A percentile compares a stretch with the other conserved stretches of the same genome.
phyloP scores from a whole-genome alignment of 1,140 invertebrate genomes.

The Caenorhabditis brenneri region DNA sequence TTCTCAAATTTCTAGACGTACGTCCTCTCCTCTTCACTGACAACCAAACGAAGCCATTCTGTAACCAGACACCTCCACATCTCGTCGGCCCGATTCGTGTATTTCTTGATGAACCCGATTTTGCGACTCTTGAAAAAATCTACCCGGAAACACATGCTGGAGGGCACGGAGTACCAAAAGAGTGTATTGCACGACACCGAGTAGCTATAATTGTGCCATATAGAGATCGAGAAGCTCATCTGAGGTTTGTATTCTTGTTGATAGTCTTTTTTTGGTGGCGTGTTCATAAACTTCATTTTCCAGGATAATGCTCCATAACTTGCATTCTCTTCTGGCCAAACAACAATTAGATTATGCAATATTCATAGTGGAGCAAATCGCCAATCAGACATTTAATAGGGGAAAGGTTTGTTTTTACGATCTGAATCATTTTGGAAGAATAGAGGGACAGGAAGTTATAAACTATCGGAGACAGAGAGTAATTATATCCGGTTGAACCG shows the following conservation, averaged over 20 bases:
- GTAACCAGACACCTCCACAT: slow-evolving; percentile 47
- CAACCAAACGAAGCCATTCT: slow-evolving; percentile 25
- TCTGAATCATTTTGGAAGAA: neutral
- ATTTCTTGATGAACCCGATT: slow-evolving; percentile 63
- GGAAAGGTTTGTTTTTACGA: slow-evolving; percentile 75
- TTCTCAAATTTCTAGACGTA: slow-evolving; percentile 10
- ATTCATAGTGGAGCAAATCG: slow-evolving; percentile 84
- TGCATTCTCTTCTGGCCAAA: slow-evolving; percentile 66
- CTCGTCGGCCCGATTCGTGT: slow-evolving; percentile 62
- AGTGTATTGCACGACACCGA: slow-evolving; percentile 62
- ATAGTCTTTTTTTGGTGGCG: too few species aligned
- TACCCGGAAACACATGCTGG: slow-evolving; percentile 65
- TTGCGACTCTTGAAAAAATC: slow-evolving; percentile 58
- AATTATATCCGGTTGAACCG: neutral
- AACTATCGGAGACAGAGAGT: neutral
- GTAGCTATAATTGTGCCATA: slow-evolving; percentile 68
- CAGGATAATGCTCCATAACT: slow-evolving; percentile 68
- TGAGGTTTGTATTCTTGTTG: neutral
- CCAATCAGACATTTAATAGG: slow-evolving; percentile 80
- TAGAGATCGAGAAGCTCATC: slow-evolving; percentile 52
- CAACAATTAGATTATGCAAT: slow-evolving; percentile 84
- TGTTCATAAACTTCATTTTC: slow-evolving; percentile 62
- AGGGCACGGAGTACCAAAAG: slow-evolving; percentile 63
- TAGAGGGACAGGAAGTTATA: neutral
- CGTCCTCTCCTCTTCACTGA: slow-evolving; percentile 10